Percentiles rank a stretch among this genome's conserved stretches.
Conservation (phyloP, 1,140 invertebrate species). For the Scaptomyza graminum region DNA sequence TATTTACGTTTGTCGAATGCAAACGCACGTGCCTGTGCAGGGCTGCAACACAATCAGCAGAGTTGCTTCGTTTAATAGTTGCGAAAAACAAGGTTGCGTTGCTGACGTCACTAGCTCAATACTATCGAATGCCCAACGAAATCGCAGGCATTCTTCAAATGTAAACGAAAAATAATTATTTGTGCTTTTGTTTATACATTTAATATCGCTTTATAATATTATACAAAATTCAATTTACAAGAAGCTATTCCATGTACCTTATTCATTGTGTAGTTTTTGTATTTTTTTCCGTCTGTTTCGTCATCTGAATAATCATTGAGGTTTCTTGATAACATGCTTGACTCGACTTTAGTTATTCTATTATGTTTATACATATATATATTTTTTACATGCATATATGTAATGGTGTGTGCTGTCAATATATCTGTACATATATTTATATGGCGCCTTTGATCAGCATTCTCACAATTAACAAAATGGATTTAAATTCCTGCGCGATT, state of each 20-base stretch:
- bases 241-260: slow-evolving; percentile 61
- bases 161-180: neutral
- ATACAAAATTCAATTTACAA: slow-evolving; percentile 81
- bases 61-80: slow-evolving; percentile 6
- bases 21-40: neutral
- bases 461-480: slow-evolving; percentile 73
- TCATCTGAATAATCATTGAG: slow-evolving; percentile 69
- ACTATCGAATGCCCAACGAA: neutral
- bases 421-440: slow-evolving; percentile 51
- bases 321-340: slow-evolving; percentile 77
- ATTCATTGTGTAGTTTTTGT: slow-evolving; percentile 32
- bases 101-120: slow-evolving; percentile 8
- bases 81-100: neutral
- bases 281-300: slow-evolving; percentile 31
- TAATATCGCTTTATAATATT: slow-evolving; percentile 77
- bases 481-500: slow-evolving; percentile 72
- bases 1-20: too few relatives aligned
- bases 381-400: slow-evolving; percentile 34
- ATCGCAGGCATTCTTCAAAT: neutral
- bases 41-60: neutral
- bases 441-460: slow-evolving; percentile 45
- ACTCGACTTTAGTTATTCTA: slow-evolving; percentile 61
- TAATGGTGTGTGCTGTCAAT: slow-evolving; percentile 46
- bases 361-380: slow-evolving; percentile 42
- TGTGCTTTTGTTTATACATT: slow-evolving; percentile 56